Conservation (phyloP, 1,140 invertebrate genomes). For the Magallana gigas region DNA sequence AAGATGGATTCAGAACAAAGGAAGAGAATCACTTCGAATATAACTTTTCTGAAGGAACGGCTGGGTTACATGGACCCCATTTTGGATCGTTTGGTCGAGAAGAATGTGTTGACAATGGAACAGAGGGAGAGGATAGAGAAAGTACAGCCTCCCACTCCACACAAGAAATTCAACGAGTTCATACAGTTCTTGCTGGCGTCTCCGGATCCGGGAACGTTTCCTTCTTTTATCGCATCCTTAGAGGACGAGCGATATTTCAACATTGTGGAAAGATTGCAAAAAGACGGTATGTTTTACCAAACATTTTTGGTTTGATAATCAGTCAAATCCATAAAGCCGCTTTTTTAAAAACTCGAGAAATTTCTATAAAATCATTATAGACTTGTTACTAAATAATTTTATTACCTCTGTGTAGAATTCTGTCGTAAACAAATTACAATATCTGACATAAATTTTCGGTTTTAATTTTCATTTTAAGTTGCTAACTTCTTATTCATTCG, state of each 20-base stretch:
- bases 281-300: constrained; percentile 49
- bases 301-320: too few relatives aligned
- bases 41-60: constrained; percentile 58
- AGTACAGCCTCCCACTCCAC: constrained; percentile 53
- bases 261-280: constrained; percentile 57
- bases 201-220: constrained; percentile 47
- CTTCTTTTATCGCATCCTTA: constrained; percentile 48
- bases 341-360: too few relatives aligned
- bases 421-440: too few relatives aligned
- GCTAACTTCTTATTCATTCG: too few relatives aligned
- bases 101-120: constrained; percentile 48
- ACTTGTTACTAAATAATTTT: too few relatives aligned
- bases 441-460: too few relatives aligned
- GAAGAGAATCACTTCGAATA: constrained; percentile 58
- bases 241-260: constrained; percentile 59
- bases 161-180: constrained; percentile 57
- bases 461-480: too few relatives aligned
- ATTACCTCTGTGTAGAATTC: too few relatives aligned
- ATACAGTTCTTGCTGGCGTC: constrained; percentile 55
- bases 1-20: constrained; percentile 54
- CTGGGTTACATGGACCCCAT: constrained; percentile 56
- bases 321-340: too few relatives aligned
- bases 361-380: too few relatives aligned
- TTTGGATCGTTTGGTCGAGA: constrained; percentile 48
- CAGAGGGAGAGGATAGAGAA: constrained; percentile 54